Percentiles rank a stretch among this genome's conserved stretches.
These are phyloP conservation scores for Sarcophaga variegata DNA, from an alignment of 2,888 invertebrate genomes.

Conservation along the genomic window DNA sequence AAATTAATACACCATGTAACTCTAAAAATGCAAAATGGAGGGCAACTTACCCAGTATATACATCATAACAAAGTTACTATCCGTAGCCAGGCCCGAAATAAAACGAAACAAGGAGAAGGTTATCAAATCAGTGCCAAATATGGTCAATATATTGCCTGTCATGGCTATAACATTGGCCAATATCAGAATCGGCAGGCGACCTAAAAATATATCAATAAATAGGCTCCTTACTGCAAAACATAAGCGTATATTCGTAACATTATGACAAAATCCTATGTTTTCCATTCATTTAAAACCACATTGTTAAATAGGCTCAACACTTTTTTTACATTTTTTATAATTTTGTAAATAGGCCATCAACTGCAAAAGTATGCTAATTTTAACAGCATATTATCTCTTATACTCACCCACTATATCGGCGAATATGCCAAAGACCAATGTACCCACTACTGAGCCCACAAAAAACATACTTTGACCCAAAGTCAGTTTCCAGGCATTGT, in stretches of 20 bases:
- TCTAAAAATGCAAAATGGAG: not conserved
- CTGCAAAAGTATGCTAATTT: too few species aligned
- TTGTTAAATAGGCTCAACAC: too few species aligned
- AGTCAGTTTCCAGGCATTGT: constrained; percentile 84
- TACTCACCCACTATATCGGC: constrained; percentile 83
- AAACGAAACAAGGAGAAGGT: constrained; percentile 83
- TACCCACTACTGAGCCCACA: constrained; percentile 84
- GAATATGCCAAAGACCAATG: constrained; percentile 83
- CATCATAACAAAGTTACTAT: constrained; percentile 85
- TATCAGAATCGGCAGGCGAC: constrained; percentile 84
- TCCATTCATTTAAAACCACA: too few species aligned
- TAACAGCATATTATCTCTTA: not conserved
- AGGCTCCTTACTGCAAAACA: too few species aligned
- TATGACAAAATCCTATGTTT: too few species aligned
- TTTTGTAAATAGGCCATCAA: too few species aligned
- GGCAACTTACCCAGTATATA: constrained; percentile 84
- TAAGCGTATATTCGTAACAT: too few species aligned
- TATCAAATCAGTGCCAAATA: constrained; percentile 81
- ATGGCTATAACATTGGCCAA: constrained; percentile 83
- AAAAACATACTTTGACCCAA: constrained; percentile 85
- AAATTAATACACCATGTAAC: not conserved
- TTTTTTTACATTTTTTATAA: not conserved
- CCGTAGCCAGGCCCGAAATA: constrained; percentile 84
- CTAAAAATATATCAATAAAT: constrained; percentile 61
- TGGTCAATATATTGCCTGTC: constrained; percentile 83